A percentile compares a stretch with the other conserved stretches of the same genome.
Evolutionary conservation across 2,797 vertebrate genomes (phyloP).

Genomic region (Pipistrellus kuhlii): DNA sequence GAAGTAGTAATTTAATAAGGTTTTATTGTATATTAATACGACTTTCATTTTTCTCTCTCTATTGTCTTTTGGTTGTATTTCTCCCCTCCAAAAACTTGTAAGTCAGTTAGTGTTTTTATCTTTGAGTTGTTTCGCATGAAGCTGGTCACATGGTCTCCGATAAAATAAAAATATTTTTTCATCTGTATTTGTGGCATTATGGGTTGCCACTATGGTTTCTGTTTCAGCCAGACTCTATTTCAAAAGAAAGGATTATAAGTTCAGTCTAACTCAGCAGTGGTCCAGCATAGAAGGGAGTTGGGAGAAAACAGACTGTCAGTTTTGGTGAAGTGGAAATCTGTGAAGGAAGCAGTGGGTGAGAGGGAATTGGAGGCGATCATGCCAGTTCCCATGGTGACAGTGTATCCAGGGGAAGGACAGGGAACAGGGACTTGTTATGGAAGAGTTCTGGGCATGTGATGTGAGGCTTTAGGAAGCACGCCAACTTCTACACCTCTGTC

Average conservation of each 20-base stretch:
- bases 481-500: not conserved
- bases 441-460: slow-evolving; percentile 71
- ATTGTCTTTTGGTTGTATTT: slow-evolving; percentile 52
- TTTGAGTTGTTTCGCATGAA: slow-evolving; percentile 42
- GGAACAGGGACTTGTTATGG: slow-evolving; percentile 70
- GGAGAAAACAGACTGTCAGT: slow-evolving; percentile 22
- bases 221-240: slow-evolving; percentile 7
- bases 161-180: slow-evolving; percentile 32
- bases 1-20: slow-evolving; percentile 23
- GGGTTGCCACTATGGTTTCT: not conserved
- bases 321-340: slow-evolving; percentile 73
- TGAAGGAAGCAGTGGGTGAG: slow-evolving; percentile 55
- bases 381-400: slow-evolving; percentile 77
- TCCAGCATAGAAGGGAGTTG: slow-evolving; percentile 13
- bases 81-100: slow-evolving; percentile 41
- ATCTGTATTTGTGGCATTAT: not conserved
- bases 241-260: slow-evolving; percentile 10
- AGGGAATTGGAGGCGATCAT: slow-evolving; percentile 70
- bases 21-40: slow-evolving; percentile 13
- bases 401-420: slow-evolving; percentile 79
- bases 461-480: not conserved
- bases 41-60: not conserved
- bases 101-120: slow-evolving; percentile 32
- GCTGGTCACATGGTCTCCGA: not conserved
- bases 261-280: slow-evolving; percentile 25